These are phyloP conservation scores for Limnephilus rhombicus DNA, from an alignment of 2,888 invertebrate genomes.

Conservation along the genomic window DNA sequence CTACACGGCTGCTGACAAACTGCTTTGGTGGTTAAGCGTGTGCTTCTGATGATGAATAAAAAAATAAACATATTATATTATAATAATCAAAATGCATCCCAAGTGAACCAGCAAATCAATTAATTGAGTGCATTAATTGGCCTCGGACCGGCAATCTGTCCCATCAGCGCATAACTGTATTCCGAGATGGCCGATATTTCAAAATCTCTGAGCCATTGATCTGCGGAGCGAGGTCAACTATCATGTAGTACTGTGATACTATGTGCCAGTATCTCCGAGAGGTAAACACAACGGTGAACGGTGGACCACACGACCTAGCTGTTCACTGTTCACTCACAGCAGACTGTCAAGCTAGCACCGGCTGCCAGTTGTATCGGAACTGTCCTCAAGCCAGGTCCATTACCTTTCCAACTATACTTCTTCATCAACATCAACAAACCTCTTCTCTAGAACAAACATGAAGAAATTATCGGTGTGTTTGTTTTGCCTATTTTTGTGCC, in stretches of 20 bases:
- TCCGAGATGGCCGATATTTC: background rate
- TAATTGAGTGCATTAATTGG: background rate
- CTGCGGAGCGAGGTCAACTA: conserved; percentile 37
- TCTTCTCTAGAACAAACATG: background rate
- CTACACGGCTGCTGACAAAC: too few relatives aligned
- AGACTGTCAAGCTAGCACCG: background rate
- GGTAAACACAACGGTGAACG: conserved; percentile 42
- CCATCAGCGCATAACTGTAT: conserved; percentile 38
- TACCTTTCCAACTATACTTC: background rate
- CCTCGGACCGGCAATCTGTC: background rate
- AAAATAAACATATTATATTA: too few relatives aligned
- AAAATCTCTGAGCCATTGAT: conserved; percentile 39
- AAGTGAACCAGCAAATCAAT: background rate
- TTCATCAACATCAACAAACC: background rate
- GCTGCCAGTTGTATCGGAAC: background rate
- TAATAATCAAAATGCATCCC: background rate
- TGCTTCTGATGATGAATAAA: too few relatives aligned
- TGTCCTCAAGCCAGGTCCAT: background rate
- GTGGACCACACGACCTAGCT: background rate
- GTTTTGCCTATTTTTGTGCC: conserved; percentile 2
- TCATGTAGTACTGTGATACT: background rate
- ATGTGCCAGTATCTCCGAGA: background rate
- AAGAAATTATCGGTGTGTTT: conserved; percentile 8
- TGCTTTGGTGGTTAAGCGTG: too few relatives aligned
- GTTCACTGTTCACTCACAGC: background rate